These are phyloP conservation scores for Cryptosula pallasiana DNA, from an alignment of 2,888 invertebrate genomes.

Conservation along the genomic window DNA sequence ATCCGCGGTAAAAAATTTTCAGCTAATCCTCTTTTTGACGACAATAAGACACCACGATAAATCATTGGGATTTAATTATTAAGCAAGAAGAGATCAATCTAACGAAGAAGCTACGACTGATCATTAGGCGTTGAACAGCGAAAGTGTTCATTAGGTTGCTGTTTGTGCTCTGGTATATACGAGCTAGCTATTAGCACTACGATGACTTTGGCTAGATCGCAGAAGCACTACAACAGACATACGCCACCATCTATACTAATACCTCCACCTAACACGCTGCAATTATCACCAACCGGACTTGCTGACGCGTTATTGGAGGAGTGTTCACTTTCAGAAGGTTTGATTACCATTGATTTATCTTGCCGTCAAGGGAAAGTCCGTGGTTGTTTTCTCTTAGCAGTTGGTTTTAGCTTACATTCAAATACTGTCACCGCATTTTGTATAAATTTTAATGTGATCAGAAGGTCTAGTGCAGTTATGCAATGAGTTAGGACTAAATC, in stretches of 20 bases:
- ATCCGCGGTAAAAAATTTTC: constrained; percentile 15
- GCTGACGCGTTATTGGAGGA: constrained; percentile 5
- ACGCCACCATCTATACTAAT: neutral
- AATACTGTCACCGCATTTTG: neutral
- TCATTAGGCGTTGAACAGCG: neutral
- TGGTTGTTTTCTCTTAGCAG: too few species aligned
- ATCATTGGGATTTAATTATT: constrained; percentile 20
- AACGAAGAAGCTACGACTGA: neutral
- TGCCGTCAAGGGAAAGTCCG: neutral
- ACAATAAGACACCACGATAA: constrained; percentile 17
- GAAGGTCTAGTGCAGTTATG: neutral
- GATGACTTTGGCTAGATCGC: constrained; percentile 23
- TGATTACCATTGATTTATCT: neutral
- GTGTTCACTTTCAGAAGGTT: constrained; percentile 22
- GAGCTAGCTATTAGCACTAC: constrained; percentile 21
- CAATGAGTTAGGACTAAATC: neutral
- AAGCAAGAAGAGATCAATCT: constrained; percentile 11
- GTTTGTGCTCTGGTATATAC: too few species aligned
- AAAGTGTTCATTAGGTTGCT: neutral
- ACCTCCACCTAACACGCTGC: neutral
- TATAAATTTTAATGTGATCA: neutral
- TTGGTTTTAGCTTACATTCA: too few species aligned
- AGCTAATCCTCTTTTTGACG: constrained; percentile 22
- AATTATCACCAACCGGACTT: neutral
- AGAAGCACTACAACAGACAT: constrained; percentile 11